Base-by-base conservation (phyloP, 2,888 invertebrate species). In the Toxonevra muliebris region DNA sequence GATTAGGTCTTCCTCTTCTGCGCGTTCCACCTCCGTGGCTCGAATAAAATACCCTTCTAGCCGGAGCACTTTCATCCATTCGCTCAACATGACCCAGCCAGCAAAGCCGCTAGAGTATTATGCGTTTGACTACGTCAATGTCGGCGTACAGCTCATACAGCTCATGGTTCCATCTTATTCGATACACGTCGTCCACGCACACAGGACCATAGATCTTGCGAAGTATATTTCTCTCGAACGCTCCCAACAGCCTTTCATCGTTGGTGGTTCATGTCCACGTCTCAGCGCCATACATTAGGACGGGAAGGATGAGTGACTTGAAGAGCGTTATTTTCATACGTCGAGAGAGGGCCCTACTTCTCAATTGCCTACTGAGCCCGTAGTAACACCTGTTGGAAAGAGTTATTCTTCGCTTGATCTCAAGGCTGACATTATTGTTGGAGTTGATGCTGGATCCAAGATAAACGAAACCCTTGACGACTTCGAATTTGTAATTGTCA, bases 391-490 rank as follows among this genome's bases (percentile, higher is more conserved):
- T 65, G 54, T 65, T 65, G 41, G 20, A 52, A 52, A 60, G 13
- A 50, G 43, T 60, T 12, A 53, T 52, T 60, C 60, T 53, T n/a
- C 60, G 59, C 20, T 65, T 40, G 1, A 65, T 65, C 40, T 58
- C 65, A n/a, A 62, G 52, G 43, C 42, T 59, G 59, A 41, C 59
- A n/a, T 42, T 17, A 17, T 59, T 59, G 2, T 59, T 4, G 30
- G n/a, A n/a, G n/a, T n/a, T n/a, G n/a, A n/a, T n/a, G n/a, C n/a
- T n/a, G n/a, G n/a, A n/a, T n/a, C n/a, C n/a, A n/a, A n/a, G n/a
- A n/a, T 30, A 30, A 30, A 30, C 2, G 2, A 30, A 40, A 8
- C 10, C 40, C 30, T 55, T 55, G 7, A 55, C n/a, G 55, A 8
- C 55, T 30, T 30, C 30, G 7, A 30, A 2, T 4, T 2, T 30